Conservation (phyloP, 2,888 invertebrate genomes). For the Congeria kusceri region DNA sequence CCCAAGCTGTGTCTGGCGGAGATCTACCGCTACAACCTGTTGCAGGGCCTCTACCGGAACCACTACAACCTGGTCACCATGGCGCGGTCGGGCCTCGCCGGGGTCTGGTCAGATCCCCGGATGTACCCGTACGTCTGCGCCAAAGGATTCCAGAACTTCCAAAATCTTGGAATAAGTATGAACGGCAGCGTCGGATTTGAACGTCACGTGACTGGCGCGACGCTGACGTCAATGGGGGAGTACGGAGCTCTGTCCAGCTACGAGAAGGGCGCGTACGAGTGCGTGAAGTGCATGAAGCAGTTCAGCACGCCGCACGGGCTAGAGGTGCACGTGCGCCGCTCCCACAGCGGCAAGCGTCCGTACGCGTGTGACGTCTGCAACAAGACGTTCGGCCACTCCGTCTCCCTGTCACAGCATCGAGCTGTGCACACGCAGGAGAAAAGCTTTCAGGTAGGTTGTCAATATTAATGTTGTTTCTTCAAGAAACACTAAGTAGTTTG, state of each 20-base stretch:
- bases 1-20: conserved; percentile 61
- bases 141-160: conserved; percentile 55
- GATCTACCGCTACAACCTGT: conserved; percentile 72
- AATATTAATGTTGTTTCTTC: no score
- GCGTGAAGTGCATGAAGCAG: conserved; percentile 95
- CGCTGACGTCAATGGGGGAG: conserved; percentile 23
- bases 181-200: conserved; percentile 38
- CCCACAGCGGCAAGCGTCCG: conserved; percentile 95
- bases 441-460: conserved; percentile 50
- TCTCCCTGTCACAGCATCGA: conserved; percentile 96
- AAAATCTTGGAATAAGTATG: conserved; percentile 30
- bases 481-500: no score
- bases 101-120: conserved; percentile 69
- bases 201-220: conserved; percentile 24
- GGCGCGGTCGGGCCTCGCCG: conserved; percentile 52
- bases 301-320: conserved; percentile 98
- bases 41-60: conserved; percentile 68
- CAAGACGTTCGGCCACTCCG: conserved; percentile 98
- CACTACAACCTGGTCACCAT: conserved; percentile 67
- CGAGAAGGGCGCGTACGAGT: conserved; percentile 69
- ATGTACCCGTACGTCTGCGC: conserved; percentile 67
- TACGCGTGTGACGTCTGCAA: conserved; percentile 98
- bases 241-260: conserved; percentile 23
- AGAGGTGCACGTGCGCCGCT: conserved; percentile 97
- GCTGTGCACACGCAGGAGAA: conserved; percentile 87